These are phyloP conservation scores for Andrena flavipes DNA, from an alignment of 2,888 invertebrate genomes.

Conservation along the genomic window DNA sequence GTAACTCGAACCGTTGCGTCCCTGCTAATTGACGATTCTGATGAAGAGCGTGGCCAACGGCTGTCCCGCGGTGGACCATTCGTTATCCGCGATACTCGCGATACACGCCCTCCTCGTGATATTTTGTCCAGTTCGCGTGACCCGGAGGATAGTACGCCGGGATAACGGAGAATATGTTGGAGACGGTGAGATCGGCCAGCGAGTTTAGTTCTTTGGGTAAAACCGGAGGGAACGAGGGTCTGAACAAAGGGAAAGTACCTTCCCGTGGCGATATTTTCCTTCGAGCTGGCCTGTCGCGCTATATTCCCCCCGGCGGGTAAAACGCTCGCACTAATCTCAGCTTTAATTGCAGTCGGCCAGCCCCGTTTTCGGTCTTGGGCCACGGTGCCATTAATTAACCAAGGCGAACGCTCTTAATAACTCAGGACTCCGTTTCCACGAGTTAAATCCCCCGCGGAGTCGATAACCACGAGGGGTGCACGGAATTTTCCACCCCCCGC, in stretches of 20 bases:
- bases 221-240: not conserved
- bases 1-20: slow-evolving; percentile 52
- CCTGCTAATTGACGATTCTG: slow-evolving; percentile 65
- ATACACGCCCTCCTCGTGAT: not conserved
- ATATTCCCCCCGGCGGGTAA: slow-evolving; percentile 28
- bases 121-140: not conserved
- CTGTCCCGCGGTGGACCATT: slow-evolving; percentile 22
- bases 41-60: slow-evolving; percentile 43
- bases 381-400: slow-evolving; percentile 58
- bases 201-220: not conserved
- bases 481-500: too few relatives aligned
- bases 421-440: slow-evolving; percentile 36
- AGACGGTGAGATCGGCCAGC: not conserved
- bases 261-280: slow-evolving; percentile 11
- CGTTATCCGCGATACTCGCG: not conserved
- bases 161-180: not conserved
- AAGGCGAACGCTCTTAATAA: slow-evolving; percentile 54
- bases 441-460: slow-evolving; percentile 55
- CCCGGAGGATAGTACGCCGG: not conserved
- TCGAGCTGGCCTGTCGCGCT: not conserved
- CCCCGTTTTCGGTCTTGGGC: slow-evolving; percentile 23
- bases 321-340: slow-evolving; percentile 43
- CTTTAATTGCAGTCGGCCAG: slow-evolving; percentile 40
- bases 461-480: slow-evolving; percentile 54
- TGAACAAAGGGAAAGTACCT: not conserved